Conservation (phyloP, 1,140 invertebrate genomes). For the Acromyrmex heyeri region DNA sequence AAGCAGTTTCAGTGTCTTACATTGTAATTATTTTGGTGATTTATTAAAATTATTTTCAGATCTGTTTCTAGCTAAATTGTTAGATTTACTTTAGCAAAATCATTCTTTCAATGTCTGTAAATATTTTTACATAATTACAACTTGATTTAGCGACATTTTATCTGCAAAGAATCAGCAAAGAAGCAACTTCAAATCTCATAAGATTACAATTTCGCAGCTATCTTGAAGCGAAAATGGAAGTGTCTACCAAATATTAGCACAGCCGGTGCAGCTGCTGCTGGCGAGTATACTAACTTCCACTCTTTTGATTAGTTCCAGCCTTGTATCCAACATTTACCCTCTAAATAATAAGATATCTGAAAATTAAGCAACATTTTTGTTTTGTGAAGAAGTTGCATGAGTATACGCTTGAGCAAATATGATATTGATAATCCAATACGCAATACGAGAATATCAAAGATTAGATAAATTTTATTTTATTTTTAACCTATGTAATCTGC, state of each 20-base stretch:
- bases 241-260: constrained; percentile 76
- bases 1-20: no score
- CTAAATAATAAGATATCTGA: constrained; percentile 12
- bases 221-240: constrained; percentile 50
- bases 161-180: not conserved
- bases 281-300: constrained; percentile 24
- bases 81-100: no score
- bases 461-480: constrained; percentile 69
- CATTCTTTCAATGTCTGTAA: not conserved
- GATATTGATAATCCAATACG: constrained; percentile 28
- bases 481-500: constrained; percentile 29
- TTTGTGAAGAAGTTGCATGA: not conserved
- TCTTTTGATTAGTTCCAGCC: constrained; percentile 7
- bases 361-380: constrained; percentile 15
- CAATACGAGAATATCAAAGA: constrained; percentile 60
- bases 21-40: no score
- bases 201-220: constrained; percentile 56
- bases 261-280: constrained; percentile 71
- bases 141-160: constrained; percentile 14
- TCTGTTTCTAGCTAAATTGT: no score
- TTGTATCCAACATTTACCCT: not conserved
- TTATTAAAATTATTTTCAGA: no score
- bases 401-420: not conserved
- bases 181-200: constrained; percentile 38
- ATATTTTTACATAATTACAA: constrained; percentile 10